Evolutionary conservation across 2,888 invertebrate genomes (phyloP), one percentile per base, ranked within the genome.

Genomic region (Mimachlamys varia): DNA sequence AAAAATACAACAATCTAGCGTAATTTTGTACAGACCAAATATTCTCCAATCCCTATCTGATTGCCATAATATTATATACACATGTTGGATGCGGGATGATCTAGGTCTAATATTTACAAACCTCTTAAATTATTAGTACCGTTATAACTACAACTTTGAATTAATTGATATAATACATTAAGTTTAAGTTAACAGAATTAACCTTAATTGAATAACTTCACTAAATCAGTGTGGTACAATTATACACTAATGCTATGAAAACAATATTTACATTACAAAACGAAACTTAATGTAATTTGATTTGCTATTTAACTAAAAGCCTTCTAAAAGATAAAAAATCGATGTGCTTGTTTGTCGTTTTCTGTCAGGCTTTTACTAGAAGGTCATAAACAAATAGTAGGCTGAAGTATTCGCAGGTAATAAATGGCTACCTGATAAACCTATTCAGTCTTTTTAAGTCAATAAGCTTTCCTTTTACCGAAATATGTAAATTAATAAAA

Each of bases 401-500:
- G 27, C 76, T 76, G 62, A 22, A 22, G 76, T 76, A 33, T 12
- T 7, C n/a, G 0, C 33, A 33, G 33, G 76, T 76, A 76, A 76
- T 76, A 27, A 76, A 76, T 76, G 76, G 76, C 13, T 33, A 76
- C 76, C 27, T 33, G 76, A 76, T 76, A 76, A 76, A 76, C 76
- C 76, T 15, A 27, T 76, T 76, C 76, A 76, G 76, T 0, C 76
- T 22, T 27, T 76, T 27, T 33, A 76, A 76, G 76, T 76, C 76
- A 76, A 76, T 76, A 76, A 27, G 15, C 76, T 7, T 33, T 76
- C 76, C 62, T 76, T 33, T 76, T 76, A 76, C 27, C 22, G 76
- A 27, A 76, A 76, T 76, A 76, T 76, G 76, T 76, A 76, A 76
- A 76, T 76, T 76, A 76, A 76, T 76, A 76, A 76, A 76, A n/a